phyloP scores from a whole-genome alignment of 2,888 invertebrate genomes.

The Drosophila neonasuta region DNA sequence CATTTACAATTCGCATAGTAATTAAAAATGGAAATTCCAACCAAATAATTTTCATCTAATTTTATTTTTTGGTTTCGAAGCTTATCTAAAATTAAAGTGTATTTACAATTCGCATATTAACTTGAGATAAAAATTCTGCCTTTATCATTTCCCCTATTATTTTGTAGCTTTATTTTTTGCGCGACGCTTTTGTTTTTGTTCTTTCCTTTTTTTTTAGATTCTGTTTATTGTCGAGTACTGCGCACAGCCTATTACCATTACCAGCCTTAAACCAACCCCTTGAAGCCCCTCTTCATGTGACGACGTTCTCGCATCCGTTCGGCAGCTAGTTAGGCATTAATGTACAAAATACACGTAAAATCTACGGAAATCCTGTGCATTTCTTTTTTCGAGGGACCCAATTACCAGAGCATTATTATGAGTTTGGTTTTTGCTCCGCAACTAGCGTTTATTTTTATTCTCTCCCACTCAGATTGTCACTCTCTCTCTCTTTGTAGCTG shows the following conservation, averaged over 20 bases:
- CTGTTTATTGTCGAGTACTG: constrained; percentile 50
- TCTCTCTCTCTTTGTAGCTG: neutral
- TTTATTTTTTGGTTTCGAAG: too few relatives aligned
- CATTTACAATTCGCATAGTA: too few relatives aligned
- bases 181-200: constrained; percentile 11
- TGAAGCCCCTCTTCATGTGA: neutral
- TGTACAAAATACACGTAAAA: constrained; percentile 61
- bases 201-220: constrained; percentile 30
- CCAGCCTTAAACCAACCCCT: constrained; percentile 6
- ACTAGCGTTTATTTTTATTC: constrained; percentile 10
- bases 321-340: constrained; percentile 57
- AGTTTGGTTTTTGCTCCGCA: constrained; percentile 36
- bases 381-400: constrained; percentile 54
- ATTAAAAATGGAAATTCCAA: too few relatives aligned
- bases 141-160: neutral
- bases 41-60: too few relatives aligned
- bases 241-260: constrained; percentile 22
- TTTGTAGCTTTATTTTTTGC: constrained; percentile 20
- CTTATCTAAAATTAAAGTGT: constrained; percentile 9
- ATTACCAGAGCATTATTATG: constrained; percentile 49
- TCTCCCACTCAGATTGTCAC: neutral
- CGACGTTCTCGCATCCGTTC: constrained; percentile 14
- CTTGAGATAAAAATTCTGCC: neutral
- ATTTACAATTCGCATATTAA: constrained; percentile 16
- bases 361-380: constrained; percentile 67